Base-by-base conservation (phyloP, 2,113 vertebrate genomes). In the Leucopsar rothschildi region DNA sequence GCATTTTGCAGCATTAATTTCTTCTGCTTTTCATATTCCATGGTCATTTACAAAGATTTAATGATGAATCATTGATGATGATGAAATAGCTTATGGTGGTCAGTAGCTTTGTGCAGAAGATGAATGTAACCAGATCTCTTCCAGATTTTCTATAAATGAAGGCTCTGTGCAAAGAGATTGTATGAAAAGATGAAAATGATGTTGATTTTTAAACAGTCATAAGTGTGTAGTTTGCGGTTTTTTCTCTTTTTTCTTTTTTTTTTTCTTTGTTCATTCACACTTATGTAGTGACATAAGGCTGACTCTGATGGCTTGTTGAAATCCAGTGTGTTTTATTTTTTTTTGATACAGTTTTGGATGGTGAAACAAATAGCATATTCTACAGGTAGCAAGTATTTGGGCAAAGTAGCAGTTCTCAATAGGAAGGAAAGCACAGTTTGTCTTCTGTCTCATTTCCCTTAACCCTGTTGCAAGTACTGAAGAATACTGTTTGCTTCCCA, bases 1-100 rank as follows among this genome's bases (percentile, higher is more conserved):
- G 4, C 70, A 25, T 77, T 86, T 92, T 84, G 84, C 64, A 89
- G 33, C 39, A 10, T 63, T 3, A 35, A 19, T 92, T 92, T 92
- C 19, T 91, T 70, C 47, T 55, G 27, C 24, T 33, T 84, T 89
- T 78, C 31, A 14, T 65, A 4, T 65, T 86, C 18, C 23, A 14
- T 7, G 29, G 55, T 73, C 20, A 22, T 17, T 69, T 73, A 52
- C 18, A 57, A 77, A 55, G 25, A 50, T 92, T 86, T 92, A 2
- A 11, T 39, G 29, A 44, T 77, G 37, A 86, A 52, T 77, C 33
- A 19, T 23, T 68, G 31, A 33, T 60, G 71, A 25, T 57, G 82
- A 68, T 77, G 44, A 68, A 60, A 60, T 84, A 84, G 27, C 29
- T 59, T 1, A 0, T 70, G 21, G 56, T 73, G 35, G 33, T 52